Percentiles rank a stretch among this genome's conserved stretches.
phyloP scores from a whole-genome alignment of 2,797 vertebrate genomes.

The Anomalospiza imberbis region DNA sequence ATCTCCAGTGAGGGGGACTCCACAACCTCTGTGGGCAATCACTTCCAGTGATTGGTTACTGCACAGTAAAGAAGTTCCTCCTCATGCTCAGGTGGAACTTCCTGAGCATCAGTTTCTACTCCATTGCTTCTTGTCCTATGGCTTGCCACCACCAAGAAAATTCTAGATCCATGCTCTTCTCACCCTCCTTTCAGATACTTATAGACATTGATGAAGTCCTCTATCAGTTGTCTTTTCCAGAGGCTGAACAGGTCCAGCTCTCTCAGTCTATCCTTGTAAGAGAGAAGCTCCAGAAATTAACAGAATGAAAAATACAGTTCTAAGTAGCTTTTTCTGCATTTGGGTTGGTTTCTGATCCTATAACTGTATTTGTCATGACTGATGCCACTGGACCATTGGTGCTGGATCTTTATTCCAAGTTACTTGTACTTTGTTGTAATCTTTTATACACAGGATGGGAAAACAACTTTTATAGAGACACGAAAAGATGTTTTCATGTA shows the following conservation, averaged over 20 bases:
- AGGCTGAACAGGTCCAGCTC: neutral
- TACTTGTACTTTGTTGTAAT: neutral
- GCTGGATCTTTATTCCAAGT: neutral
- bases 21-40: neutral
- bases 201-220: neutral
- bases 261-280: neutral
- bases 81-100: neutral
- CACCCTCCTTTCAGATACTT: neutral
- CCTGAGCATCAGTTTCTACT: neutral
- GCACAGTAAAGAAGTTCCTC: neutral
- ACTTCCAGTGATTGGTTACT: neutral
- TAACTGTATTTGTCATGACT: neutral
- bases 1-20: too few species aligned
- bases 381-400: neutral
- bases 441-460: neutral
- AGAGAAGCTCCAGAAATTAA: neutral
- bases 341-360: neutral
- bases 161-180: neutral
- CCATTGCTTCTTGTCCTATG: neutral
- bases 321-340: neutral
- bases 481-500: neutral
- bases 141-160: neutral
- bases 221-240: neutral
- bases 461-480: neutral
- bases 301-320: neutral